Evolutionary conservation across 2,797 vertebrate genomes (phyloP), one percentile per base, ranked within the genome.

Genomic region (Micromesistius poutassou): DNA sequence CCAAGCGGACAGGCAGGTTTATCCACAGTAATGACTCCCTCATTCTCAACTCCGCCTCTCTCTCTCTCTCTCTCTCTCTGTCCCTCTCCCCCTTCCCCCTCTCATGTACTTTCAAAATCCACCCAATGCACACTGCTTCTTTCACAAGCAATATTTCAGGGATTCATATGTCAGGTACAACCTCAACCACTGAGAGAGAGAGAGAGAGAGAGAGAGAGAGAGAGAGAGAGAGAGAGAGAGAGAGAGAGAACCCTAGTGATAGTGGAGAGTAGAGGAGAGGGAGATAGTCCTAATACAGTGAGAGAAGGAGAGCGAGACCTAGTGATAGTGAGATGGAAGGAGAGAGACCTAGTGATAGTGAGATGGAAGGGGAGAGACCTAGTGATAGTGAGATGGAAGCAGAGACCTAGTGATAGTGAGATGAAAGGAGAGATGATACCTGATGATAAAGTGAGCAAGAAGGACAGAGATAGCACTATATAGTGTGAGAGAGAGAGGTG

Each of bases 1-100:
- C 80, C 19, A 77, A 89, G 92, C 86, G 74, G 91, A 92, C 90
- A 82, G 91, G 89, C 92, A 92, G 92, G 93, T 93, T 93, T 91
- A 90, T 91, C 91, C 85, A 92, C 89, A 89, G 87, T 83, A 81
- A 84, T 78, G 83, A 91, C 84, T 88, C 77, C 74, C 31, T 28
- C 86, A 77, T 83, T 81, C 83, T 79, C 83, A 88, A 87, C 87
- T 89, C 91, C 90, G 82, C 91, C 92, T 88, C 87, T 81, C 78
- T 68, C 36, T 40, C 30, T n/a, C 86, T 79, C 84, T 81, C 83
- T 30, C 33, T 78, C 83, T 87, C 87, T 89, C 90, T 89, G 80
- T 90, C 92, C 87, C 87, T 81, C 74, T 66, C 83, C 40, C 76
- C 79, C 3, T 31, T n/a, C 33, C 42, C 31, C 62, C 79, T 84